A percentile compares a stretch with the other conserved stretches of the same genome.
phyloP scores from a whole-genome alignment of 2,113 vertebrate species.

The Gasterosteus aculeatus region DNA sequence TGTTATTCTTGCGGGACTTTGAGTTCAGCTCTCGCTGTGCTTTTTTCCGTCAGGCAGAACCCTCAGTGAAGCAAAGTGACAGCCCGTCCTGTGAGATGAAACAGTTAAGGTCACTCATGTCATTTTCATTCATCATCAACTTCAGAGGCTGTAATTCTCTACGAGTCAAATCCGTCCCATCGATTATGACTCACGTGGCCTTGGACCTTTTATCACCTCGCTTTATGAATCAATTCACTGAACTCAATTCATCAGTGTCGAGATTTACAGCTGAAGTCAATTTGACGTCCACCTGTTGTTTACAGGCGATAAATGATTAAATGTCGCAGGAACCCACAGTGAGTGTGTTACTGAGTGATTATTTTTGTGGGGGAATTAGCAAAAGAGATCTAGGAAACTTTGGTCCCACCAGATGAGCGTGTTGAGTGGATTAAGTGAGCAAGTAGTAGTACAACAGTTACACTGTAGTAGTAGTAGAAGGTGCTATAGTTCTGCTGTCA shows the following conservation, averaged over 20 bases:
- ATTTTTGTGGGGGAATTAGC: conserved; percentile 11
- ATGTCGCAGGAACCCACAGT: neutral
- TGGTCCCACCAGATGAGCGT: neutral
- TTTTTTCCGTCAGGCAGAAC: neutral
- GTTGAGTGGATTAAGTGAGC: neutral
- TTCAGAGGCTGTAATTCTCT: neutral
- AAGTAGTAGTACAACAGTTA: neutral
- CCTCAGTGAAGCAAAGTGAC: conserved; percentile 22
- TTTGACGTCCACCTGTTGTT: neutral
- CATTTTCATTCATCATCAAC: neutral
- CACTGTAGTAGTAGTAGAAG: neutral
- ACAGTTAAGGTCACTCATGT: neutral
- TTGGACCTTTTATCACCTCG: conserved; percentile 11
- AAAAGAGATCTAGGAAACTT: neutral
- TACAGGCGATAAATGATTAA: neutral
- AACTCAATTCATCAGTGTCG: neutral
- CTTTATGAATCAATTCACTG: neutral
- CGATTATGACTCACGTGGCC: neutral
- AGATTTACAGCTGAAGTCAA: neutral
- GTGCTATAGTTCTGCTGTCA: neutral
- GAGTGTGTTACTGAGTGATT: neutral
- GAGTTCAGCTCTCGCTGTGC: neutral
- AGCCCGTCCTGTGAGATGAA: conserved; percentile 2
- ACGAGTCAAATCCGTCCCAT: conserved; percentile 7
- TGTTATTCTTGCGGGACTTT: neutral